Evolutionary conservation across 2,797 vertebrate genomes (phyloP).

Genomic region (Numenius phaeopus): DNA sequence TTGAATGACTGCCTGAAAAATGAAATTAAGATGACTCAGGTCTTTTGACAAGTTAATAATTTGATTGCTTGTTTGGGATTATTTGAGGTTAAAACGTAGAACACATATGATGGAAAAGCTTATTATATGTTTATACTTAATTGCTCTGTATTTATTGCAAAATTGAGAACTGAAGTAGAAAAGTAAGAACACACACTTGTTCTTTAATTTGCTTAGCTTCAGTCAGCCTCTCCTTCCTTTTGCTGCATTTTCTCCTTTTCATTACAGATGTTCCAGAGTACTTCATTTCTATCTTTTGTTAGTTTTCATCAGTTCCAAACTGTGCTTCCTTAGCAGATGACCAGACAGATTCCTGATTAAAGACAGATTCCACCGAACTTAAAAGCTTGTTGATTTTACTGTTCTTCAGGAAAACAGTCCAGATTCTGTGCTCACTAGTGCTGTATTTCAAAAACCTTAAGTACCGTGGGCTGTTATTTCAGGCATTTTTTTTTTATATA

Average conservation of each 20-base stretch:
- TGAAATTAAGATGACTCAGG: background rate
- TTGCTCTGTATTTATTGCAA: background rate
- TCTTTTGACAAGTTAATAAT: background rate
- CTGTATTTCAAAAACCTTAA: background rate
- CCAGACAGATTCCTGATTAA: background rate
- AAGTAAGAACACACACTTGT: background rate
- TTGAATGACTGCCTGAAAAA: background rate
- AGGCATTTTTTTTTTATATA: background rate
- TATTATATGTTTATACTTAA: background rate
- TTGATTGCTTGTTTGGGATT: background rate
- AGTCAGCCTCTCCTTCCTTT: background rate
- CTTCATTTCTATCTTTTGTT: background rate
- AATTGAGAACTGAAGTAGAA: background rate
- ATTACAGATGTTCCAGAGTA: background rate
- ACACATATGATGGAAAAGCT: background rate
- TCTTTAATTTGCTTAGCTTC: background rate
- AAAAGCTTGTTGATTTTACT: conserved; percentile 12
- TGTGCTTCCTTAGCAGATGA: background rate
- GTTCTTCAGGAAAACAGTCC: background rate
- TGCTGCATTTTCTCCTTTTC: background rate
- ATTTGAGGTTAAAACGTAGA: background rate
- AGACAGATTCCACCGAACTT: background rate
- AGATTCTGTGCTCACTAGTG: background rate
- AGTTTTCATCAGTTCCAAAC: background rate
- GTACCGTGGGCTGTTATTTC: background rate